These are phyloP conservation scores for Psix sp. DNA, from an alignment of 1,140 invertebrate genomes.

Conservation along the genomic window DNA sequence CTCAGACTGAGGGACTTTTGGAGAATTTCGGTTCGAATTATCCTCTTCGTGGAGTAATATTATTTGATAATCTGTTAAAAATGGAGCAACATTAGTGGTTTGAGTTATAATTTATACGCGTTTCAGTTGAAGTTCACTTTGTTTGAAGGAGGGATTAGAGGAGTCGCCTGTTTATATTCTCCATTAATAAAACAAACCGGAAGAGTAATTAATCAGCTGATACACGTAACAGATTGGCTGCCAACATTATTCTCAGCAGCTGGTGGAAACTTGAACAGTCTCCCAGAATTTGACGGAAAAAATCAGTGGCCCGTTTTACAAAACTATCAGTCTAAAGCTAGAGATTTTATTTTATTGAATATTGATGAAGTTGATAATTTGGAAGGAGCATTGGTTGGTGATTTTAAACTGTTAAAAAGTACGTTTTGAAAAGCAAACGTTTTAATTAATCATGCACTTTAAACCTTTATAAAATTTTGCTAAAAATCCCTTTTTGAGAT, in stretches of 20 bases:
- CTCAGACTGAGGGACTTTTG: conserved; percentile 78
- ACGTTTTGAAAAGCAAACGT: not conserved
- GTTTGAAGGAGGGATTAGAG: conserved; percentile 83
- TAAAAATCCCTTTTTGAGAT: no score
- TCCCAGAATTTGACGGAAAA: conserved; percentile 72
- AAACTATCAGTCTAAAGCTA: not conserved
- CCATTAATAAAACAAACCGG: conserved; percentile 74
- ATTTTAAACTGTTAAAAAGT: conserved; percentile 68
- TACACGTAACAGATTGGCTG: conserved; percentile 87
- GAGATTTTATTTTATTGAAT: conserved; percentile 62
- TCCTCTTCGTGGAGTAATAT: conserved; percentile 81
- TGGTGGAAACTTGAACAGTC: conserved; percentile 73
- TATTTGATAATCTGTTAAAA: conserved; percentile 10
- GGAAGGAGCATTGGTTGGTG: conserved; percentile 58
- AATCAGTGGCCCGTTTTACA: conserved; percentile 76
- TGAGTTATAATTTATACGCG: not conserved
- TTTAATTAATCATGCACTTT: not conserved
- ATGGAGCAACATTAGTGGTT: not conserved
- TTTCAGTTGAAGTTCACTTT: conserved; percentile 72
- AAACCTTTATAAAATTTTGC: no score
- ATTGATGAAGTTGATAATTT: conserved; percentile 58
- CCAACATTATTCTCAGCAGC: conserved; percentile 81
- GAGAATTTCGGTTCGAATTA: conserved; percentile 83
- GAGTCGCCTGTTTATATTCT: conserved; percentile 79
- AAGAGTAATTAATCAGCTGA: conserved; percentile 79